Evolutionary conservation across 2,888 invertebrate genomes (phyloP).

Genomic region (Nephrocerus scutellatus): DNA sequence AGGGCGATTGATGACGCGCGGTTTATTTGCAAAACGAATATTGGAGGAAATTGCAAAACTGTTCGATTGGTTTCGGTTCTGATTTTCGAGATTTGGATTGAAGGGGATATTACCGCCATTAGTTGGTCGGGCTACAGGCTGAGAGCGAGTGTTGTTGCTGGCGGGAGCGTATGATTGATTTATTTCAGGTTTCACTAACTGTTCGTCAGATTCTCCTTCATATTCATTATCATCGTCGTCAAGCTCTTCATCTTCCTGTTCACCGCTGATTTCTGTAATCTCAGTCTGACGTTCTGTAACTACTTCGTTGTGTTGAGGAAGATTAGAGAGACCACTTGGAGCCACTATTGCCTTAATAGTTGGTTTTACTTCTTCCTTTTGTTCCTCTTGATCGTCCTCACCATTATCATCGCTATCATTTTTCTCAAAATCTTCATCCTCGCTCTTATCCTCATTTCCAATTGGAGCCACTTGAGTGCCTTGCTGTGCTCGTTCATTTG

Average conservation of each 20-base stretch:
- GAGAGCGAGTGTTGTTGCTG: constrained; percentile 27
- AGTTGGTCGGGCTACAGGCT: constrained; percentile 25
- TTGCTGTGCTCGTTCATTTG: constrained; percentile 5
- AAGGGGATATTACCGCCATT: constrained; percentile 26
- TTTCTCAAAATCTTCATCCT: constrained; percentile 23
- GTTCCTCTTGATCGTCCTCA: constrained; percentile 20
- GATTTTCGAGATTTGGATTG: constrained; percentile 23
- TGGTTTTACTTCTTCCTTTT: constrained; percentile 9
- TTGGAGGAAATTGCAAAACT: constrained; percentile 22
- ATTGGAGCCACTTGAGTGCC: not conserved
- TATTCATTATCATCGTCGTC: constrained; percentile 13
- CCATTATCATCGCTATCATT: constrained; percentile 21
- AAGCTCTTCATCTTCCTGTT: constrained; percentile 11
- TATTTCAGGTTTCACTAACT: constrained; percentile 12
- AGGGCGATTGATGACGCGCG: constrained; percentile 39
- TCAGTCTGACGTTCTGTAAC: too few species aligned
- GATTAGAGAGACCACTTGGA: constrained; percentile 17
- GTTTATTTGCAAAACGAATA: constrained; percentile 28
- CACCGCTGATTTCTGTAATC: too few species aligned
- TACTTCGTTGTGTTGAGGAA: constrained; percentile 6
- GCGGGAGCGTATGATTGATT: constrained; percentile 18
- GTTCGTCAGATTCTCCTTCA: constrained; percentile 5
- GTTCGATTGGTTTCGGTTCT: constrained; percentile 22
- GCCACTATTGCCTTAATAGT: constrained; percentile 9
- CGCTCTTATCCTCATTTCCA: constrained; percentile 20